Conservation (phyloP, 2,888 invertebrate genomes). For the Osmoderma eremita region DNA sequence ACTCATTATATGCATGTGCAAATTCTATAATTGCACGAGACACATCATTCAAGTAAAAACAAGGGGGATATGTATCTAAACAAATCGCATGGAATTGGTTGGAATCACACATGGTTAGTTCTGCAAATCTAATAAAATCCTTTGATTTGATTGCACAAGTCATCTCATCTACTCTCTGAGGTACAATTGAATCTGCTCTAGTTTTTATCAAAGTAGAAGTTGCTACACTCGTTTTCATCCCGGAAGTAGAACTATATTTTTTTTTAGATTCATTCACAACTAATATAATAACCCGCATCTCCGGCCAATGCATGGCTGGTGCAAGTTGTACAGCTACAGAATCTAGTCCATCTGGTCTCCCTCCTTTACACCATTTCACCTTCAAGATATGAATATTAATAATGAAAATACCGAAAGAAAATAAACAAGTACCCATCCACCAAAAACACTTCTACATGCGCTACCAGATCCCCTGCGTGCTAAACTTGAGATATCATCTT, state of each 20-base stretch:
- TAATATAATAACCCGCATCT: conserved; percentile 87
- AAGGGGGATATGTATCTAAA: conserved; percentile 93
- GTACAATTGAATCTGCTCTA: conserved; percentile 78
- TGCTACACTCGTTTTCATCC: conserved; percentile 83
- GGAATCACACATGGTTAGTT: conserved; percentile 95
- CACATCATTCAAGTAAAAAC: conserved; percentile 89
- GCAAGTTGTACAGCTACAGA: conserved; percentile 81
- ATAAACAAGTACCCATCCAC: conserved; percentile 76
- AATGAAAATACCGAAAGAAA: conserved; percentile 16
- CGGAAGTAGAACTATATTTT: conserved; percentile 85
- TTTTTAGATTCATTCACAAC: conserved; percentile 88
- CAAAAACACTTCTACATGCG: conserved; percentile 93
- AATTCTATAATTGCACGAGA: conserved; percentile 84
- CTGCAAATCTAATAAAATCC: conserved; percentile 88
- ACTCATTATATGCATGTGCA: conserved; percentile 84
- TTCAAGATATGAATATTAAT: conserved; percentile 36
- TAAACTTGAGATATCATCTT: conserved; percentile 78
- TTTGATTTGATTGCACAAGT: conserved; percentile 69
- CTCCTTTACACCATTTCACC: conserved; percentile 89
- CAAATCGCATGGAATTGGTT: conserved; percentile 97
- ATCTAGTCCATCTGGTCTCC: conserved; percentile 73
- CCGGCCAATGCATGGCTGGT: conserved; percentile 84
- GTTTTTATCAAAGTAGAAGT: conserved; percentile 86
- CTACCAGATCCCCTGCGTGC: conserved; percentile 94
- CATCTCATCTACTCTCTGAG: conserved; percentile 73